These are phyloP conservation scores for Labeo rohita DNA, from an alignment of 2,113 vertebrate species.

Conservation along the genomic window DNA sequence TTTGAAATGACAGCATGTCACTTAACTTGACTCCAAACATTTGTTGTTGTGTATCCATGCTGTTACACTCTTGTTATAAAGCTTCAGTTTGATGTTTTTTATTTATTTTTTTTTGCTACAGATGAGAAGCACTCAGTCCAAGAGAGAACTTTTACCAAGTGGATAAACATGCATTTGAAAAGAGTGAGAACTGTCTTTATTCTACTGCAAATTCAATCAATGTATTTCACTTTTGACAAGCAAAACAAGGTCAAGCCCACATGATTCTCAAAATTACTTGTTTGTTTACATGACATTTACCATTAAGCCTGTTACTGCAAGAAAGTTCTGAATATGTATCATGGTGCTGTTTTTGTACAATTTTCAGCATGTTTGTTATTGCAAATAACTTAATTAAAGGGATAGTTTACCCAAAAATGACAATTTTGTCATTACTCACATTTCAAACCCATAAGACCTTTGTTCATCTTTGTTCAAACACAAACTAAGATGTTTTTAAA, in stretches of 20 bases:
- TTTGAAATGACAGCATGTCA: neutral
- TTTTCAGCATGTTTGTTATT: too few species aligned
- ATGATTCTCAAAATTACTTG: neutral
- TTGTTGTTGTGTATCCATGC: neutral
- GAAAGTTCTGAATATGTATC: neutral
- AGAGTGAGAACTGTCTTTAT: slow-evolving; percentile 57
- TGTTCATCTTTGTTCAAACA: too few species aligned
- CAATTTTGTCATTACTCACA: too few species aligned
- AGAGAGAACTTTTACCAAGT: slow-evolving; percentile 66
- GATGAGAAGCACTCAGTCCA: slow-evolving; percentile 57
- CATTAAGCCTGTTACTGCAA: neutral
- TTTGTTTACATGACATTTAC: neutral
- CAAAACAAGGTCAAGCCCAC: neutral
- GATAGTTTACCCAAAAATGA: too few species aligned
- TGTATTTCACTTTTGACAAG: neutral
- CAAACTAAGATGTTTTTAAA: too few species aligned
- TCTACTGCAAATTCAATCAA: neutral
- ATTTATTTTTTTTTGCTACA: slow-evolving; percentile 23
- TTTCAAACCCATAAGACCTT: too few species aligned
- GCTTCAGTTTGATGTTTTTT: too few species aligned
- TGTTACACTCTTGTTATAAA: neutral
- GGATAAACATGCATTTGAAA: slow-evolving; percentile 68
- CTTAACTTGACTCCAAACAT: neutral
- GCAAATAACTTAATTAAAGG: too few species aligned
- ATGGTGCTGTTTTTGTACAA: neutral